Conservation (phyloP, 2,113 vertebrate species). For the Thermophis baileyi region DNA sequence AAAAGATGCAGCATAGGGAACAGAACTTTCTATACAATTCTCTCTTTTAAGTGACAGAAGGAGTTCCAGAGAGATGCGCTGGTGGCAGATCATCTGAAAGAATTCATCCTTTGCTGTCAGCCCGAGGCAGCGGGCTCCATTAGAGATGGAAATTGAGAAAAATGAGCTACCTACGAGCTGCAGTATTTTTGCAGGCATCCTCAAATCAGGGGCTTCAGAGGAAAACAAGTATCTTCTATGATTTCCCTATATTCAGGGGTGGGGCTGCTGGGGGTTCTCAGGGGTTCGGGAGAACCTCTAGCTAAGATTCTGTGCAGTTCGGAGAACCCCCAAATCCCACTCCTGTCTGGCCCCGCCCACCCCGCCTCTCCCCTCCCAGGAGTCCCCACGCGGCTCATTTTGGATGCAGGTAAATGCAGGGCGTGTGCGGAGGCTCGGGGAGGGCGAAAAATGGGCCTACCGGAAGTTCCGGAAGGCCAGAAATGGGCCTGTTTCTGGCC, state of each 20-base stretch:
- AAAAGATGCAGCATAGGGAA: conserved; percentile 6
- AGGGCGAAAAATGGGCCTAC: too few species aligned
- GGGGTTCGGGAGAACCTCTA: too few species aligned
- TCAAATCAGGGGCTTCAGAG: not conserved
- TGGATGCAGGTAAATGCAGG: too few species aligned
- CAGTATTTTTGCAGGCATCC: conserved; percentile 17
- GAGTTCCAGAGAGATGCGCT: not conserved
- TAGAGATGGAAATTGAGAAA: conserved; percentile 53
- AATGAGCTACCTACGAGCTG: conserved; percentile 29
- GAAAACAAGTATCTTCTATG: conserved; percentile 14
- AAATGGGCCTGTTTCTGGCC: too few species aligned
- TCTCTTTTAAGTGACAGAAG: conserved; percentile 14
- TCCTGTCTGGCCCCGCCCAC: too few species aligned
- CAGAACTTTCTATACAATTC: not conserved
- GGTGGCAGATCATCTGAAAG: conserved; percentile 20
- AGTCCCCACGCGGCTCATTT: too few species aligned
- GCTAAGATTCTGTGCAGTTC: too few species aligned
- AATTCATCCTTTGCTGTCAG: conserved; percentile 45
- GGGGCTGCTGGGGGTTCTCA: too few species aligned
- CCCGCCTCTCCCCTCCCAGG: too few species aligned
- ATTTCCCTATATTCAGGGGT: not conserved
- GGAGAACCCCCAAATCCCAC: too few species aligned
- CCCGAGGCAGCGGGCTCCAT: conserved; percentile 32
- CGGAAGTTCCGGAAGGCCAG: too few species aligned
- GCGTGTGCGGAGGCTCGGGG: too few species aligned